Base-by-base conservation (phyloP, 2,888 invertebrate genomes). In the Lasioglossum pauxillum region DNA sequence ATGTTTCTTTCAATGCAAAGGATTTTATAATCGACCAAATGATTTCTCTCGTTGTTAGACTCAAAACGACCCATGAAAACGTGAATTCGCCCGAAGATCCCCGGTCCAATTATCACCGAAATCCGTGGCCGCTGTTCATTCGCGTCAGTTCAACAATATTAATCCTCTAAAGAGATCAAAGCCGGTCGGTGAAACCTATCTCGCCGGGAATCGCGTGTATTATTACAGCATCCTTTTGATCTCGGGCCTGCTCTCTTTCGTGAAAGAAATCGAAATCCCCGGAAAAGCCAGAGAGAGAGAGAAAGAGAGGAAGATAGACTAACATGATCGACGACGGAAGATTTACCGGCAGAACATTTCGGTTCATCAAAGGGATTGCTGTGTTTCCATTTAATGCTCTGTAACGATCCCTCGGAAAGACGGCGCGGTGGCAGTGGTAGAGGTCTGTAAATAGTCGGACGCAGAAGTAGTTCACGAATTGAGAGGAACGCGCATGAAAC, bases 371-470 rank as follows among this genome's bases (percentile, higher is more conserved):
- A 67, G 35, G 27, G 46, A 19, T 35, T 44, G 14, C 49, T 10
- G 57, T 46, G 31, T 7, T 38, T 44, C 57, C 53, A 8, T 72
- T 44, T 53, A 71, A 74, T 35, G 31, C 44, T 64, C 38, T 0
- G 31, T 35, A 35, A 41, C n/a, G 60, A 75, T 64, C 64, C 64
- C 12, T 4, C 14, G 64, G 27, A 49, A 69, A 38, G 19, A 35
- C 69, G 38, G 35, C 60, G n/a, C 69, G 38, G 35, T 49, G n/a
- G 41, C 35, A 76, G 79, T 76, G 46, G 79, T 73, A 35, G 27
- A 12, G 76, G 75, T 49, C 84, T 23, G 73, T 31, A 27, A 60
- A 76, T 49, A 73, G 85, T 69, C 73, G 35, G 76, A 8, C 80
- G 41, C 64, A 16, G 74, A 83, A 44, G 57, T 75, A 72, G 71